Conservation (phyloP, 2,797 vertebrate species). For the Acrossocheilus fasciatus region DNA sequence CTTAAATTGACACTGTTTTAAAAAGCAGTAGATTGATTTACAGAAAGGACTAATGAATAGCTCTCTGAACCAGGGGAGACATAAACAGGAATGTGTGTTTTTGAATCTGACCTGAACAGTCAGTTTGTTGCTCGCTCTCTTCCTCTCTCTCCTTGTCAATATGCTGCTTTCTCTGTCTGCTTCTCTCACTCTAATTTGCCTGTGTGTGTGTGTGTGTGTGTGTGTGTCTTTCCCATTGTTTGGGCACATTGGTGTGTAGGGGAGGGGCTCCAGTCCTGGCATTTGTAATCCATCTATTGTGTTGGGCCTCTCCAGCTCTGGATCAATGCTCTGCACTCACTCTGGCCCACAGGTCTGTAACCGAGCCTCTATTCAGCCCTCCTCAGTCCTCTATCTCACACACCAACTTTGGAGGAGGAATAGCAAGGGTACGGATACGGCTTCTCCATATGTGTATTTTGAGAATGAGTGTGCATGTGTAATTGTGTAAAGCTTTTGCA, state of each 20-base stretch:
- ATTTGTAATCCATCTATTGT: slow-evolving; percentile 71
- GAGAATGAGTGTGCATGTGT: not conserved
- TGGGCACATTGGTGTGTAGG: slow-evolving; percentile 58
- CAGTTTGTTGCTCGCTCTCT: slow-evolving; percentile 54
- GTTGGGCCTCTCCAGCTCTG: slow-evolving; percentile 62
- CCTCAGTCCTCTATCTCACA: slow-evolving; percentile 40
- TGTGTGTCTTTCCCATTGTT: slow-evolving; percentile 53
- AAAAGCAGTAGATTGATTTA: slow-evolving; percentile 86
- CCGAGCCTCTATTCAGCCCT: slow-evolving; percentile 69
- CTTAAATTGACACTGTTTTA: slow-evolving; percentile 85
- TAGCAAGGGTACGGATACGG: not conserved
- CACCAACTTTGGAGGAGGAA: slow-evolving; percentile 46
- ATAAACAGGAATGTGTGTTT: slow-evolving; percentile 81
- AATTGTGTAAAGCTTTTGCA: slow-evolving; percentile 17
- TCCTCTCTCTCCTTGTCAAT: slow-evolving; percentile 60
- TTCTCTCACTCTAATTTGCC: slow-evolving; percentile 43
- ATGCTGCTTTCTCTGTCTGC: slow-evolving; percentile 38
- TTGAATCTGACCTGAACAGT: slow-evolving; percentile 65
- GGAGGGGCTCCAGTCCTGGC: slow-evolving; percentile 63
- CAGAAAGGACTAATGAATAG: slow-evolving; percentile 82
- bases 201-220: slow-evolving; percentile 41
- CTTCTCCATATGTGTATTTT: slow-evolving; percentile 11
- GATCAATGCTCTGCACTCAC: slow-evolving; percentile 70
- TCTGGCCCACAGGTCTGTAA: slow-evolving; percentile 76
- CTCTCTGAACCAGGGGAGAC: slow-evolving; percentile 75